These are phyloP conservation scores for Crepidodera aurea DNA, from an alignment of 2,888 invertebrate genomes.

Conservation along the genomic window DNA sequence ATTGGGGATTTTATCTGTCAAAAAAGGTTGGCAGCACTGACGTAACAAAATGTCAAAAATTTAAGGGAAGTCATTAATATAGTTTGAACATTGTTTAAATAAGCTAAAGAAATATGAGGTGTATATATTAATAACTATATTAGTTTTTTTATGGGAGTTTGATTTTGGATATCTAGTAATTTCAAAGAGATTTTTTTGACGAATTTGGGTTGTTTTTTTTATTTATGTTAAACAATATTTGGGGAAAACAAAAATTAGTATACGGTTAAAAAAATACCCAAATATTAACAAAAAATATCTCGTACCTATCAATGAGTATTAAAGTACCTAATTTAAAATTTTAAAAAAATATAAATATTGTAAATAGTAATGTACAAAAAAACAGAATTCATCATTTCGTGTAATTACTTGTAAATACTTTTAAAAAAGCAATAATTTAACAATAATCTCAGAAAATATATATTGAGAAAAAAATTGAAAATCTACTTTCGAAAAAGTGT, in stretches of 20 bases:
- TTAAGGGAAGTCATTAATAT: too few relatives aligned
- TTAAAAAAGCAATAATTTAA: slow-evolving; percentile 27
- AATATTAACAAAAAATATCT: slow-evolving; percentile 5
- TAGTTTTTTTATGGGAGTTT: slow-evolving; percentile 21
- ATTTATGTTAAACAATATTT: not conserved
- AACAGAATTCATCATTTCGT: slow-evolving; percentile 18
- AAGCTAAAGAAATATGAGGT: slow-evolving; percentile 9
- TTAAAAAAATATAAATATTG: slow-evolving; percentile 36
- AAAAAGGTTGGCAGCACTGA: too few relatives aligned
- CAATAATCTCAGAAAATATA: slow-evolving; percentile 32
- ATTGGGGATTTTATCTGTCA: too few relatives aligned
- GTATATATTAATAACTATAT: slow-evolving; percentile 19
- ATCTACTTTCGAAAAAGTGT: slow-evolving; percentile 20
- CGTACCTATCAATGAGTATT: slow-evolving; percentile 6
- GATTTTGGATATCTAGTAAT: not conserved
- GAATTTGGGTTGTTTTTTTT: not conserved
- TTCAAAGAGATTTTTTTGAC: not conserved
- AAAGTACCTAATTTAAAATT: slow-evolving; percentile 14
- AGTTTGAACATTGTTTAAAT: too few relatives aligned
- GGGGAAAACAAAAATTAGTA: not conserved
- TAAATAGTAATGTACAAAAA: slow-evolving; percentile 37
- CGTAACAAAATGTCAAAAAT: too few relatives aligned
- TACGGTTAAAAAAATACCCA: not conserved
- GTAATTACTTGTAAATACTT: slow-evolving; percentile 39
- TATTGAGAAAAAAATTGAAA: slow-evolving; percentile 27